Evolutionary conservation across 2,113 vertebrate genomes (phyloP).

Genomic region (Cololabis saira): DNA sequence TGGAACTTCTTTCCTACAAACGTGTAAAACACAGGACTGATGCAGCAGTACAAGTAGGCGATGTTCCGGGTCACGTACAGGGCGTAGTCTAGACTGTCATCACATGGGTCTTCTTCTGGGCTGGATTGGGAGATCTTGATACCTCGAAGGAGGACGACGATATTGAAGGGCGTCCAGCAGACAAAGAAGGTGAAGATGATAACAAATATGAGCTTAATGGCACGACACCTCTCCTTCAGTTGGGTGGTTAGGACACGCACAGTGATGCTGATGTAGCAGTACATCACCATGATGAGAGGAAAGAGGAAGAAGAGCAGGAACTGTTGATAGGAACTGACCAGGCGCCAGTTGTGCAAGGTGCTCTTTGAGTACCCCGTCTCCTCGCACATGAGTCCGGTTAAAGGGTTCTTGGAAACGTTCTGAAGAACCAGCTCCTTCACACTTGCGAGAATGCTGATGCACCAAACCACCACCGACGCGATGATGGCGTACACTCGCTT

Average conservation of each 20-base stretch:
- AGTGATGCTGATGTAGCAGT: constrained; percentile 79
- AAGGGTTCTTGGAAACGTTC: background rate
- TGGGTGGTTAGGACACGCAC: constrained; percentile 76
- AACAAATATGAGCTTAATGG: constrained; percentile 81
- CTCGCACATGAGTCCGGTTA: constrained; percentile 52
- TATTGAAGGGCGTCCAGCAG: constrained; percentile 84
- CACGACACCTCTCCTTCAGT: constrained; percentile 75
- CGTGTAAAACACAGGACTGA: constrained; percentile 82
- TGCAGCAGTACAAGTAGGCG: constrained; percentile 82
- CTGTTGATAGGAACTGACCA: constrained; percentile 77
- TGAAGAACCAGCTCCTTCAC: constrained; percentile 77
- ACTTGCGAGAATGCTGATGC: constrained; percentile 73
- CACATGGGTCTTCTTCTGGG: background rate
- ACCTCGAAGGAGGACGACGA: constrained; percentile 73
- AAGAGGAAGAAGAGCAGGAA: constrained; percentile 81
- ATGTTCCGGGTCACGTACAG: constrained; percentile 77
- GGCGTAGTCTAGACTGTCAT: constrained; percentile 56
- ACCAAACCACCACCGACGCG: constrained; percentile 69
- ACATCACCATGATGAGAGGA: constrained; percentile 76
- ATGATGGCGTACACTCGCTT: constrained; percentile 61
- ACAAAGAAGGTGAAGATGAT: constrained; percentile 79
- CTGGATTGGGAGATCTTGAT: constrained; percentile 28
- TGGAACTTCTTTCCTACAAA: constrained; percentile 85
- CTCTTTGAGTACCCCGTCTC: constrained; percentile 18
- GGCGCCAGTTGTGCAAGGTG: constrained; percentile 61